A percentile compares a stretch with the other conserved stretches of the same genome.
phyloP scores from a whole-genome alignment of 1,140 invertebrate genomes.

The Berghia stephanieae region DNA sequence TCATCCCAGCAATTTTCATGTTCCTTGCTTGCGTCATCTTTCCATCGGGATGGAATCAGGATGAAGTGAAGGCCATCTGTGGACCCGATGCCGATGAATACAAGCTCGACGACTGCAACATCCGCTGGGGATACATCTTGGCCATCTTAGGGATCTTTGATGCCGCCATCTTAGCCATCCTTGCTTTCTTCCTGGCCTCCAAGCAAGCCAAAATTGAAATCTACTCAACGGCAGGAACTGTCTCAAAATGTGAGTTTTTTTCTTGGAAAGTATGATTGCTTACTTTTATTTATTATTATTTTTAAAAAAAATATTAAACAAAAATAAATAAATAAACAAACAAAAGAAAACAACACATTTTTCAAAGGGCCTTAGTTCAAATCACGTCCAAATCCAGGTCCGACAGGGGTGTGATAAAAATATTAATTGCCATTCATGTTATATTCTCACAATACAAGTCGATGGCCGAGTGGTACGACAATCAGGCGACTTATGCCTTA shows the following conservation, averaged over 20 bases:
- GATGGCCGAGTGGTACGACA: no score
- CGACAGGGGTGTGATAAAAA: no score
- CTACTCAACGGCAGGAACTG: conserved; percentile 49
- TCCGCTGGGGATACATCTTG: conserved; percentile 95
- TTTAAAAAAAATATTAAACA: no score
- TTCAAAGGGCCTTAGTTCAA: no score
- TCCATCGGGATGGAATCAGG: conserved; percentile 90
- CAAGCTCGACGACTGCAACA: conserved; percentile 81
- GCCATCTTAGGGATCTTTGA: conserved; percentile 93
- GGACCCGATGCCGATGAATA: conserved; percentile 80
- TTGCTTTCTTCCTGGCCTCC: conserved; percentile 94
- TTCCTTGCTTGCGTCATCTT: conserved; percentile 75
- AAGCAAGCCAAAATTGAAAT: conserved; percentile 60
- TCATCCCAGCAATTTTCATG: conserved; percentile 71
- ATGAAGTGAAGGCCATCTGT: conserved; percentile 84
- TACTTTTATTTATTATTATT: no score
- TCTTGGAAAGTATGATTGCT: no score
- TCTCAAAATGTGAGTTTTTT: conserved; percentile 62
- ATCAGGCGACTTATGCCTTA: no score
- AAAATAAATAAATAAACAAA: no score
- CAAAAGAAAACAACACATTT: no score
- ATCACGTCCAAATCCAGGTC: no score
- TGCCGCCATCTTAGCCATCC: conserved; percentile 84
- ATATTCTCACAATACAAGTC: no score
- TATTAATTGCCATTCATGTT: no score